Base-by-base conservation (phyloP, 1,140 invertebrate genomes). In the Wasmannia auropunctata region DNA sequence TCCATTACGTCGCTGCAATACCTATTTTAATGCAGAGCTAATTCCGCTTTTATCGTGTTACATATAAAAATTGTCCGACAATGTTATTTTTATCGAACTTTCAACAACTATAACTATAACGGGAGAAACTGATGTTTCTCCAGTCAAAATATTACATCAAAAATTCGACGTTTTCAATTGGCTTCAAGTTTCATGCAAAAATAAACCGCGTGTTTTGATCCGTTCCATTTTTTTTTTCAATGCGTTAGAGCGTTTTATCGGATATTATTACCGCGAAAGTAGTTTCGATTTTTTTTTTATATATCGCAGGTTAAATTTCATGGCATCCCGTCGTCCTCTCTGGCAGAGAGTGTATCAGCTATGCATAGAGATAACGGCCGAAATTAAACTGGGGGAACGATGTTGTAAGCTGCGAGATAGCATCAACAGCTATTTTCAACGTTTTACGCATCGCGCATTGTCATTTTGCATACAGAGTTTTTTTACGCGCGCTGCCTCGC, bases 381-480 rank as follows among this genome's bases (percentile, higher is more conserved):
- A 58, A 83, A 83, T 83, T 72, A 83, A 83, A 74, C 16, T n/a
- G 77, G n/a, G n/a, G 63, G 16, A 69, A 69, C 79, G 34, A 72
- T 40, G 65, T 25, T 83, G 65, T 46, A 46, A 83, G 34, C 77
- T 28, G 51, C 25, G 49, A 58, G 69, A 83, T 74, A 72, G 37
- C 22, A 58, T 83, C 67, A 83, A 31, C 51, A 63, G 63, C 40
- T 19, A 46, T 83, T 83, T 83, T 58, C 40, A 74, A 83, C 28
- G 51, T 74, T 72, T 83, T 25, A 22, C 34, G 25, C 65, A 46
- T 34, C 51, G 79, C 43, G 51, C 51, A 58, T 81, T 72, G 79
- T 81, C 51, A 81, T 83, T 74, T 74, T 58, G 37, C 67, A 83
- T 83, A 40, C 8, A 83, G 67, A 83, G n/a, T n/a, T n/a, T 83